Conservation (phyloP, 2,888 invertebrate species). For the Margaritifera margaritifera region DNA sequence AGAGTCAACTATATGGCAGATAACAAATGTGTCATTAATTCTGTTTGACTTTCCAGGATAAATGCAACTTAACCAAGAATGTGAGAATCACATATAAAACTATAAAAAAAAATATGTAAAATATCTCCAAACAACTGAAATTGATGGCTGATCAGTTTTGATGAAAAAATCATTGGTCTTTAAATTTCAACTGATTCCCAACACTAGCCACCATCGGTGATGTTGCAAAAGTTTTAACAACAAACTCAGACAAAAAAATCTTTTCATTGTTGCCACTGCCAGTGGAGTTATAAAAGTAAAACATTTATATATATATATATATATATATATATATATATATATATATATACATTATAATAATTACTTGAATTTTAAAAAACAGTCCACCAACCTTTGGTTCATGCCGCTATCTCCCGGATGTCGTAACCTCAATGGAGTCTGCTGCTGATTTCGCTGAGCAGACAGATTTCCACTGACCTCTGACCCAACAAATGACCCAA, state of each 20-base stretch:
- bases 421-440: constrained; percentile 40
- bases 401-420: constrained; percentile 30
- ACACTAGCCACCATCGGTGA: too few relatives aligned
- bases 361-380: neutral
- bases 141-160: neutral
- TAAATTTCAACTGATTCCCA: too few relatives aligned
- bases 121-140: neutral
- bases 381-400: constrained; percentile 22
- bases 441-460: constrained; percentile 35
- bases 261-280: constrained; percentile 5
- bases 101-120: too few relatives aligned
- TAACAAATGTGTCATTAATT: too few relatives aligned
- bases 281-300: neutral
- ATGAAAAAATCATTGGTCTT: neutral
- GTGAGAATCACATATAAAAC: too few relatives aligned
- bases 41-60: too few relatives aligned
- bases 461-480: constrained; percentile 52
- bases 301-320: too few relatives aligned
- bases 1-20: too few relatives aligned
- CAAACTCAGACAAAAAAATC: too few relatives aligned
- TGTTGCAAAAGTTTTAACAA: too few relatives aligned
- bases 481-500: constrained; percentile 63
- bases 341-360: neutral
- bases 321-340: too few relatives aligned
- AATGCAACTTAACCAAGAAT: too few relatives aligned